Base-by-base conservation (phyloP, 2,888 invertebrate species). In the Leptinotarsa juncta region DNA sequence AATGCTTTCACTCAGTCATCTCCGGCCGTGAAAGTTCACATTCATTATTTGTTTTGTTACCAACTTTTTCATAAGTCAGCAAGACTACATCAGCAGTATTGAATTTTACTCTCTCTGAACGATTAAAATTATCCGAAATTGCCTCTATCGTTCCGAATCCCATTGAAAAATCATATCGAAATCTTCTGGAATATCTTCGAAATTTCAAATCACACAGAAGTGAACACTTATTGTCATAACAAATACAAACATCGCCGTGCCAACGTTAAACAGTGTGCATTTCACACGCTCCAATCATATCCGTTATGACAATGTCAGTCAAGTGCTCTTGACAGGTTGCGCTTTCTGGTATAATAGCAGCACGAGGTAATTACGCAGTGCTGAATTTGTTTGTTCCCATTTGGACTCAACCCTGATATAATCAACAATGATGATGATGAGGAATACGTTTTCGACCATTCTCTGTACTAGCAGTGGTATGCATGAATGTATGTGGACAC, bases 361-460 rank as follows among this genome's bases (percentile, higher is more conserved):
- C 18, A 57, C n/a, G 51, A 57, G 18, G 12, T n/a, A 57, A 57
- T 57, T 57, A 57, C 57, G 23, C 18, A 57, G 23, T 57, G 57
- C 18, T 20, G n/a, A 20, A 57, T 57, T 57, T 57, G 20, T 57
- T 57, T 57, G n/a, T 7, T 57, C 57, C 23, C 57, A 12, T 57
- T 20, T 20, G 57, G 18, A 23, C 12, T 18, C 23, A 55, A 55
- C 23, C 55, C 55, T 55, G n/a, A 23, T 20, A 57, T 18, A 57
- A 57, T 20, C 57, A 57, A 57, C 57, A 57, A 57, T 57, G 57
- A 57, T 57, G 57, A 57, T 57, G 20, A 23, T 57, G 57, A 57
- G 57, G 12, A 57, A 20, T 57, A 20, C 20, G 57, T 14, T 57
- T 14, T 10, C 57, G 10, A 57, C 57, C 20, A 57, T 57, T 57